These are phyloP conservation scores for Rhabdornis inornatus DNA, from an alignment of 2,113 vertebrate genomes.

Conservation along the genomic window DNA sequence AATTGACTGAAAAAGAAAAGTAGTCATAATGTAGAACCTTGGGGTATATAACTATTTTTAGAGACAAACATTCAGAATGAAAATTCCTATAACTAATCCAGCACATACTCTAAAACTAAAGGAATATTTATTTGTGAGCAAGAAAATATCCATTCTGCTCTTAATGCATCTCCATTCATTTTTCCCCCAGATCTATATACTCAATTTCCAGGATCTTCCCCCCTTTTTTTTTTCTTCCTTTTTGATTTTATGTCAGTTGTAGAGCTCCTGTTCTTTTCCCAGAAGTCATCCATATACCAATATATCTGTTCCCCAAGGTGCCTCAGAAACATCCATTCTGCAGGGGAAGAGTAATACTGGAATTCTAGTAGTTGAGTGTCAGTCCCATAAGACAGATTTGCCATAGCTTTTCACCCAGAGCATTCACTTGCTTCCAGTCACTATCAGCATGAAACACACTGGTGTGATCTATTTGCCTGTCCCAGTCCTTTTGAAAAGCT, in stretches of 20 bases:
- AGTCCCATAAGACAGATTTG: background rate
- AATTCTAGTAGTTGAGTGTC: background rate
- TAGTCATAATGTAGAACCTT: background rate
- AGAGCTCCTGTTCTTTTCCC: background rate
- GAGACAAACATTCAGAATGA: background rate
- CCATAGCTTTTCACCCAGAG: background rate
- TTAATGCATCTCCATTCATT: background rate
- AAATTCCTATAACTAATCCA: background rate
- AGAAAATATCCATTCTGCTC: background rate
- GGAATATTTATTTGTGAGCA: background rate
- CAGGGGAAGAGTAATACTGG: background rate
- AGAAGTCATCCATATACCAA: background rate
- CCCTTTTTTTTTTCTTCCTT: too few species aligned
- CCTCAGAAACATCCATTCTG: background rate
- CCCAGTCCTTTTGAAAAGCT: background rate
- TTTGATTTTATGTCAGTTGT: background rate
- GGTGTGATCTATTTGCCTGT: background rate
- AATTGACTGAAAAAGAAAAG: background rate
- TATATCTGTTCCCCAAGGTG: background rate
- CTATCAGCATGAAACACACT: background rate
- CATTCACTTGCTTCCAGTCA: background rate
- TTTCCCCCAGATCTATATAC: rapidly evolving
- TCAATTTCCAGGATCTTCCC: background rate
- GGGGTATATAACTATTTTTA: background rate
- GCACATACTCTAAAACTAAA: background rate